These are phyloP conservation scores for Styela clava DNA, from an alignment of 23 tunicate genomes.

Conservation along the genomic window DNA sequence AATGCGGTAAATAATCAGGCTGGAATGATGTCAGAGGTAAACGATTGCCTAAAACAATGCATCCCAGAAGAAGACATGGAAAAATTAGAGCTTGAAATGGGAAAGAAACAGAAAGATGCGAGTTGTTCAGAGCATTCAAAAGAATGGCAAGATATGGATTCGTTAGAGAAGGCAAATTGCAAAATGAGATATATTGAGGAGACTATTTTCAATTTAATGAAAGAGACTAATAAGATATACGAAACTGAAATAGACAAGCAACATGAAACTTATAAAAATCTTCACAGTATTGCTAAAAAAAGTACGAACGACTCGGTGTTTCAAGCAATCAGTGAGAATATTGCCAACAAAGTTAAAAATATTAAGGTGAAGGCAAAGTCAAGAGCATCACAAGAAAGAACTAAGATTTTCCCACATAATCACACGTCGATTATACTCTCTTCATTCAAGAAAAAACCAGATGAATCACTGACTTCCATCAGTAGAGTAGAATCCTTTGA, in stretches of 20 bases:
- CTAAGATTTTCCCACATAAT: background rate
- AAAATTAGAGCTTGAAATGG: background rate
- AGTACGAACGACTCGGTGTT: background rate
- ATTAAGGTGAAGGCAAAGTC: background rate
- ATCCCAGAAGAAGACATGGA: constrained; percentile 14
- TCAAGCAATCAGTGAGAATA: constrained; percentile 1
- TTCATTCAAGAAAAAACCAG: background rate
- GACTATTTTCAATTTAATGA: constrained; percentile 32
- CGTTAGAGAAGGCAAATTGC: constrained; percentile 41
- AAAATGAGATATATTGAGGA: constrained; percentile 61
- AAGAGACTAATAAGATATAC: constrained; percentile 63
- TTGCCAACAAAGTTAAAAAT: background rate
- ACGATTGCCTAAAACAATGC: constrained; percentile 49
- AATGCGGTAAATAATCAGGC: constrained; percentile 60
- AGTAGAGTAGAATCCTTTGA: background rate
- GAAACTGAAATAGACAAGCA: constrained; percentile 62
- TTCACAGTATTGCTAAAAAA: background rate
- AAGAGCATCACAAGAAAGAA: constrained; percentile 2
- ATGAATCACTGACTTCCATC: background rate
- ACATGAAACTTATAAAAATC: constrained; percentile 13
- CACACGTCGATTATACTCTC: background rate
- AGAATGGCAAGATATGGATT: background rate
- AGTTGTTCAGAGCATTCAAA: constrained; percentile 1
- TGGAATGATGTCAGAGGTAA: constrained; percentile 71
- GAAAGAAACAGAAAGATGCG: background rate